Percentiles rank a stretch among this genome's conserved stretches.
Conservation (phyloP, 2,888 invertebrate genomes). For the Aleiodes testaceus region DNA sequence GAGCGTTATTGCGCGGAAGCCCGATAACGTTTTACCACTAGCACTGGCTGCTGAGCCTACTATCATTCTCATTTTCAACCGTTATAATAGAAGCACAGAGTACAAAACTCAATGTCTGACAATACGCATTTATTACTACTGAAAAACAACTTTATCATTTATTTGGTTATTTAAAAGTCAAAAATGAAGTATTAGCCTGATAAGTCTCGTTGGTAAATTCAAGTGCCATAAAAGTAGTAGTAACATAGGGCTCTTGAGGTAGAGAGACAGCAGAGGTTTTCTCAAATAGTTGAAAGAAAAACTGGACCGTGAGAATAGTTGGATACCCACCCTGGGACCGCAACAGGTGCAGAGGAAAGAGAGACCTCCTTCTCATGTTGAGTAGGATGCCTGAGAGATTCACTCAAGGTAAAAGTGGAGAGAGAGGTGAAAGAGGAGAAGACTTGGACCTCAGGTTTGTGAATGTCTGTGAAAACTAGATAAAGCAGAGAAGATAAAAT, state of each 20-base stretch:
- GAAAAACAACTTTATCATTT: neutral
- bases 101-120: constrained; percentile 12
- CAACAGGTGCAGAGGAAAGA: constrained; percentile 43
- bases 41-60: constrained; percentile 16
- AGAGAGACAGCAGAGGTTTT: neutral
- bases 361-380: constrained; percentile 1
- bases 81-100: constrained; percentile 4
- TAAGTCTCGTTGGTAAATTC: constrained; percentile 1
- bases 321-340: constrained; percentile 34
- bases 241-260: neutral
- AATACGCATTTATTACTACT: no score
- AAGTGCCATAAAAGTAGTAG: constrained; percentile 11
- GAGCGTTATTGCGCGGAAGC: constrained; percentile 58
- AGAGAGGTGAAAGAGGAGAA: constrained; percentile 9
- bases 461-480: constrained; percentile 19
- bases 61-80: constrained; percentile 26
- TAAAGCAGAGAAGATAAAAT: constrained; percentile 27
- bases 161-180: neutral
- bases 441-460: neutral
- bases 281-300: constrained; percentile 9
- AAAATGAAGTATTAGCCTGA: neutral
- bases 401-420: constrained; percentile 31
- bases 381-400: constrained; percentile 27
- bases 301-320: constrained; percentile 11
- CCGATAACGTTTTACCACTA: constrained; percentile 52